phyloP scores from a whole-genome alignment of 92 coral and sea anemone species.

The Chrysogorgia sp. region DNA sequence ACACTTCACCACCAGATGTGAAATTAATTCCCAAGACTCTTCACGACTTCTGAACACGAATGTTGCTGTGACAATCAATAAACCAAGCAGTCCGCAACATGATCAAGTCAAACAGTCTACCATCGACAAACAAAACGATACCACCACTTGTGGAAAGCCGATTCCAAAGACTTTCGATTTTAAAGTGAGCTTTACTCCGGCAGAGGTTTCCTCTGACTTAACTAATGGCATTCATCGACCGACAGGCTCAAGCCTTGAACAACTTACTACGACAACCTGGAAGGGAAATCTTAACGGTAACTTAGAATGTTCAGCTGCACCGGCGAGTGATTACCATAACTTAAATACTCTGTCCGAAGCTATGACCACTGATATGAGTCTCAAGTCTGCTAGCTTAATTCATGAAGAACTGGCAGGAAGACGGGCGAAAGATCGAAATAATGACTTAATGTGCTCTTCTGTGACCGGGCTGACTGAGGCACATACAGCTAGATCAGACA shows the following conservation, averaged over 20 bases:
- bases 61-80: slow-evolving; percentile 40
- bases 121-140: background rate
- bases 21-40: background rate
- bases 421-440: background rate
- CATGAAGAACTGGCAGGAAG: background rate
- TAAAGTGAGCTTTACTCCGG: background rate
- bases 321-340: too few relatives aligned
- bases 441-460: background rate
- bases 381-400: background rate
- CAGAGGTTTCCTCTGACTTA: background rate
- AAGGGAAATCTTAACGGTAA: too few relatives aligned
- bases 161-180: background rate
- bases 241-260: too few relatives aligned
- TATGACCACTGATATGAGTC: background rate
- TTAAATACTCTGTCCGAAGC: too few relatives aligned
- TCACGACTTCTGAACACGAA: slow-evolving; percentile 19
- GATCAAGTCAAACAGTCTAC: background rate
- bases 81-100: background rate
- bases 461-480: slow-evolving; percentile 5
- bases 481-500: background rate
- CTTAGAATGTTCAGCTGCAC: too few relatives aligned
- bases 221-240: too few relatives aligned
- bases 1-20: background rate
- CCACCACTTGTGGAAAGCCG: too few relatives aligned
- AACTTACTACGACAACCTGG: too few relatives aligned